These are phyloP conservation scores for Micromys minutus DNA, from an alignment of 2,113 vertebrate genomes.

Conservation along the genomic window DNA sequence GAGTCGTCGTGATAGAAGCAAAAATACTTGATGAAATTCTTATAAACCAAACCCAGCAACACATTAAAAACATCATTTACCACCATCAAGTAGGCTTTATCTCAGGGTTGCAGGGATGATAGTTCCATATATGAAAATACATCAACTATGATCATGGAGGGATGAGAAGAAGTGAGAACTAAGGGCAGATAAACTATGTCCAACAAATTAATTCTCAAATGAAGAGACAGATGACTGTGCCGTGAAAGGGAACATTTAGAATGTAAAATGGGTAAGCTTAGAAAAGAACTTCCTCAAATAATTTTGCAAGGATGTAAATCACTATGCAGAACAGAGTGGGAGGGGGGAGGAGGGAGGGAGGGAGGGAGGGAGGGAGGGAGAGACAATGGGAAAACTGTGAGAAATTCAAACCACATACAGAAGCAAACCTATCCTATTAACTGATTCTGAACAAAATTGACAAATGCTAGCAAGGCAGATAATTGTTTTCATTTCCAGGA, in stretches of 20 bases:
- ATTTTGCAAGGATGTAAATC: background rate
- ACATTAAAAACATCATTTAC: too few species aligned
- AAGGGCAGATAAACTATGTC: background rate
- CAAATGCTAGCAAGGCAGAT: background rate
- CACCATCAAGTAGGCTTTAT: too few species aligned
- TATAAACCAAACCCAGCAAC: too few species aligned
- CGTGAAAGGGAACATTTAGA: background rate
- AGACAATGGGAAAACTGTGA: background rate
- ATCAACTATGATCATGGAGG: background rate
- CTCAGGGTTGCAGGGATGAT: too few species aligned
- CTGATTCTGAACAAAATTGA: background rate
- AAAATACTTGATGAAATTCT: too few species aligned
- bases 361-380: background rate
- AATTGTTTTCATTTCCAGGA: background rate
- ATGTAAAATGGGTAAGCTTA: background rate
- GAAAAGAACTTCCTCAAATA: background rate
- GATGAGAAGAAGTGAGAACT: background rate
- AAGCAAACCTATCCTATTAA: background rate
- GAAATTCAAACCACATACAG: background rate
- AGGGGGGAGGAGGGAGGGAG: rapidly evolving
- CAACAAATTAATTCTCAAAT: background rate
- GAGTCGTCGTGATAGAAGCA: background rate
- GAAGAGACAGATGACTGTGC: too few species aligned
- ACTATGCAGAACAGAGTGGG: background rate
- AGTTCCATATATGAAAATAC: too few species aligned